These are phyloP conservation scores for Paralinhomoeus sp. DNA, from an alignment of 2,888 invertebrate genomes.

Conservation along the genomic window DNA sequence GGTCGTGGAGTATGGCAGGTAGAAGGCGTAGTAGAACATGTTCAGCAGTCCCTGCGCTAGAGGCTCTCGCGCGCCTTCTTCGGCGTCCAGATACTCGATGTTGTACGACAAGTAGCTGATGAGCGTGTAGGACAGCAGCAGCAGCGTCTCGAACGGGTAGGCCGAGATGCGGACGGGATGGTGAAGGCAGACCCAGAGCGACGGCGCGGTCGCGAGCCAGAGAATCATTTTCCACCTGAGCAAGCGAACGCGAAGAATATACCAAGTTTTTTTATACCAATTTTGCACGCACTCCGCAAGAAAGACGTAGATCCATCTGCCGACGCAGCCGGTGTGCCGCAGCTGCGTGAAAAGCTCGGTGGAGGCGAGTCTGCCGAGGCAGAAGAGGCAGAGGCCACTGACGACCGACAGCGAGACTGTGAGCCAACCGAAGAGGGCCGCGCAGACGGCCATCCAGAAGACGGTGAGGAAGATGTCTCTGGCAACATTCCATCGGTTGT, in stretches of 20 bases:
- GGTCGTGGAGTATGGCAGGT: constrained; percentile 21
- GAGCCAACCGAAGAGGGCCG: constrained; percentile 12
- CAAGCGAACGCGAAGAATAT: no score
- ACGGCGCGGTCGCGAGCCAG: constrained; percentile 18
- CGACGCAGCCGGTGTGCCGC: no score
- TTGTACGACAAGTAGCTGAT: constrained; percentile 27
- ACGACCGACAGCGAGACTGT: constrained; percentile 12
- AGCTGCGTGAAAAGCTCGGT: no score
- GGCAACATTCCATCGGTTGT: constrained; percentile 7
- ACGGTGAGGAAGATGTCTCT: constrained; percentile 1
- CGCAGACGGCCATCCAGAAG: constrained; percentile 11
- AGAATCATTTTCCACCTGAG: constrained; percentile 7
- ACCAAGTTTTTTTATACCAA: no score
- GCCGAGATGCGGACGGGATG: constrained; percentile 5
- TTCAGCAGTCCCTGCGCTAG: constrained; percentile 11
- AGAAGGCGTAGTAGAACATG: constrained; percentile 27
- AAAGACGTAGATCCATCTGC: no score
- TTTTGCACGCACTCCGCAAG: no score
- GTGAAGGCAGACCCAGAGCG: constrained; percentile 19
- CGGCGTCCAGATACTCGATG: constrained; percentile 9
- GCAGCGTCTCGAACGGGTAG: constrained; percentile 21
- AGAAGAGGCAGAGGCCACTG: constrained; percentile 16
- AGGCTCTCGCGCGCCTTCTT: constrained; percentile 10
- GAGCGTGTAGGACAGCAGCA: constrained; percentile 26
- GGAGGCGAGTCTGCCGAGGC: constrained; percentile 5